phyloP scores from a whole-genome alignment of 2,113 vertebrate species.

The Strix aluco region DNA sequence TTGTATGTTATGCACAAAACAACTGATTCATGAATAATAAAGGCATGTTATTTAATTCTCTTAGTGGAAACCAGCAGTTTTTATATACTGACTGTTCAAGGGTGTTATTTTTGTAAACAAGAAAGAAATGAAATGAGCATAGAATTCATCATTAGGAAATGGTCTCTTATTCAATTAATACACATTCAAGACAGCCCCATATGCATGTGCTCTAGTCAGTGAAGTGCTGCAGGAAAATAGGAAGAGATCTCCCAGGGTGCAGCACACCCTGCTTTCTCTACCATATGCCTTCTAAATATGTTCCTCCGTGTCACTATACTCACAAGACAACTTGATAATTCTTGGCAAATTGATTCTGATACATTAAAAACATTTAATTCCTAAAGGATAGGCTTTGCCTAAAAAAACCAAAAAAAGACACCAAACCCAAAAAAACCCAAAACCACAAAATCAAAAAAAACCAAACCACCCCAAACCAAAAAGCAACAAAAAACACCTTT shows the following conservation, averaged over 20 bases:
- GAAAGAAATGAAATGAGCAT: constrained; percentile 45
- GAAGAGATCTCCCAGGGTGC: constrained; percentile 35
- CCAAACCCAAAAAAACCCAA: too few relatives aligned
- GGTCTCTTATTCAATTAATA: constrained; percentile 29
- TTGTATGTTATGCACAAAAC: background rate
- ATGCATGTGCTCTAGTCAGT: constrained; percentile 19
- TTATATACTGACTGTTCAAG: constrained; percentile 47
- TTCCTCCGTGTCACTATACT: background rate
- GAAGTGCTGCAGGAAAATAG: constrained; percentile 39
- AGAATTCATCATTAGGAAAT: constrained; percentile 44
- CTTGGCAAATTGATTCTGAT: background rate
- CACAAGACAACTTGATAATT: background rate
- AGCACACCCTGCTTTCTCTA: constrained; percentile 37
- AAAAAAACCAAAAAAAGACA: background rate
- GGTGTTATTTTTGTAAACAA: constrained; percentile 37
- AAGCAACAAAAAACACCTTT: background rate
- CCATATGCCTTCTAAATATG: constrained; percentile 66
- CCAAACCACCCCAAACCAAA: background rate
- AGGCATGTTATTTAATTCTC: constrained; percentile 11
- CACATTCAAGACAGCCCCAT: constrained; percentile 35
- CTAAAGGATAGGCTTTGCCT: background rate
- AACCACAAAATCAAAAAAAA: background rate
- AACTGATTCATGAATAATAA: background rate
- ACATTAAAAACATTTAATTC: background rate
- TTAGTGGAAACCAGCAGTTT: constrained; percentile 49